Conservation (phyloP, 2,113 vertebrate species). For the Zosterops hypoxanthus region DNA sequence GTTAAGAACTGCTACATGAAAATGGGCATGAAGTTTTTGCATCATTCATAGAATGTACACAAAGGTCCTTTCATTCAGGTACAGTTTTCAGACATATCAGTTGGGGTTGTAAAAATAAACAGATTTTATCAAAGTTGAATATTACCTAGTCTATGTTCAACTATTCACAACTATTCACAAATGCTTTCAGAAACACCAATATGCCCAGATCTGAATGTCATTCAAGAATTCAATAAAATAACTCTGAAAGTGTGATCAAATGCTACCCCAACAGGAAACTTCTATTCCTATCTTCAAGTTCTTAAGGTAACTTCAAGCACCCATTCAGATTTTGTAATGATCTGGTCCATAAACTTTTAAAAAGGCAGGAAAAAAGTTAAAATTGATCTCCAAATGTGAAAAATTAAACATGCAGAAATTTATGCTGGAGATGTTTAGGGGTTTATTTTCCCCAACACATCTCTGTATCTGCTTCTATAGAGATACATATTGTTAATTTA, state of each 20-base stretch:
- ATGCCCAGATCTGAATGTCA: neutral
- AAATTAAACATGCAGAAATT: neutral
- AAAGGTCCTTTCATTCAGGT: neutral
- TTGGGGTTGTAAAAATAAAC: neutral
- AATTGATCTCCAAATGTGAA: neutral
- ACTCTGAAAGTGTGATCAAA: neutral
- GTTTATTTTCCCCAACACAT: neutral
- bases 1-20: neutral
- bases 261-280: neutral
- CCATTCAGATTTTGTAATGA: neutral
- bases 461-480: neutral
- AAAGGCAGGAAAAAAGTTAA: neutral
- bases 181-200: neutral
- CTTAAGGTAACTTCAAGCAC: neutral
- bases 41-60: neutral
- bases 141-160: neutral
- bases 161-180: neutral
- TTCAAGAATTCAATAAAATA: neutral
- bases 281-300: neutral
- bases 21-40: neutral
- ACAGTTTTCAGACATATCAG: neutral
- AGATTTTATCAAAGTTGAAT: neutral
- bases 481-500: neutral
- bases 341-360: neutral
- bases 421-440: neutral